A percentile compares a stretch with the other conserved stretches of the same genome.
Conservation (phyloP, 2,888 invertebrate genomes). For the Dynastes tityus region DNA sequence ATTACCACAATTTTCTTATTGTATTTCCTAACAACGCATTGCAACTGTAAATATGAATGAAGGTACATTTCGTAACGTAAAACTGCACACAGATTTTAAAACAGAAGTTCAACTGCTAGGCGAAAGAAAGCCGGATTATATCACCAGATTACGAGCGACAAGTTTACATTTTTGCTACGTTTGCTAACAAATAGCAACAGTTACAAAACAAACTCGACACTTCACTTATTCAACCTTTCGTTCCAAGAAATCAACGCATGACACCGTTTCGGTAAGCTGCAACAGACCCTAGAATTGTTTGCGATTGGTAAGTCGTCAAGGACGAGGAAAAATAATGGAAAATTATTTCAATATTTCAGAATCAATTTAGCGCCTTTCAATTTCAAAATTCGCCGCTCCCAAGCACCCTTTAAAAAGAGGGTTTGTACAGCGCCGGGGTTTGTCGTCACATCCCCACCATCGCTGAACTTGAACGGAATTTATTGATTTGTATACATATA, state of each 20-base stretch:
- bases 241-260: constrained; percentile 7
- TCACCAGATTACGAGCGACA: background rate
- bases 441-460: background rate
- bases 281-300: background rate
- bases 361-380: background rate
- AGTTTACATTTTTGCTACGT: background rate
- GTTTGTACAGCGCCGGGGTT: constrained; percentile 1
- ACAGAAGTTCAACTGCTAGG: no score
- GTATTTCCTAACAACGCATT: no score
- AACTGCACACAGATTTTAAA: no score
- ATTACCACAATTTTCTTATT: no score
- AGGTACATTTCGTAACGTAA: no score
- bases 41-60: no score
- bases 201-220: constrained; percentile 13
- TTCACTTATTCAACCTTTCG: background rate
- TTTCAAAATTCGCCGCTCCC: constrained; percentile 11
- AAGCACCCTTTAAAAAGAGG: background rate
- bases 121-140: background rate
- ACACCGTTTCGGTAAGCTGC: background rate
- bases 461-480: constrained; percentile 2
- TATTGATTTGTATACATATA: constrained; percentile 31
- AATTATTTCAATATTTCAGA: background rate
- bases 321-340: no score
- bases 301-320: no score
- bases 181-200: background rate